Conservation (phyloP, 2,797 vertebrate genomes). For the Eospalax fontanierii region DNA sequence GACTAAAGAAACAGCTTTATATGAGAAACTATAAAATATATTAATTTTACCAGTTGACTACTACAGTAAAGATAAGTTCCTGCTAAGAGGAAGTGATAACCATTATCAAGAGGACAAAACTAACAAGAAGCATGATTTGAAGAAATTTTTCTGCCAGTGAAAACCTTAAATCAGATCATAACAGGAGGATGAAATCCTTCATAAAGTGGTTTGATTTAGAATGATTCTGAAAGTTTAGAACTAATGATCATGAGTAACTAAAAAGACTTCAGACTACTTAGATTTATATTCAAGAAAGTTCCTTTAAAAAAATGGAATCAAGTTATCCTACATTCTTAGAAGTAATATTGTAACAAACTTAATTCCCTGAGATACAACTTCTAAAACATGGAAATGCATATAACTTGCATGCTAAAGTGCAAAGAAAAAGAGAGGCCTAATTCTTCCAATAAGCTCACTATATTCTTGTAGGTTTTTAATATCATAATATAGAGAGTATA, state of each 20-base stretch:
- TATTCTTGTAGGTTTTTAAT: conserved; percentile 15
- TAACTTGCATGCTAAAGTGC: conserved; percentile 30
- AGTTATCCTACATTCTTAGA: conserved; percentile 34
- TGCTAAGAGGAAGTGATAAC: conserved; percentile 46
- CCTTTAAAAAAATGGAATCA: conserved; percentile 26
- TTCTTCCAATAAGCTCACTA: not conserved
- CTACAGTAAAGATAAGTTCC: conserved; percentile 44
- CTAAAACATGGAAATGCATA: conserved; percentile 18
- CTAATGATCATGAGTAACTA: conserved; percentile 3
- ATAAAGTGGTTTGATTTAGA: conserved; percentile 49
- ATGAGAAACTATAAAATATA: conserved; percentile 56
- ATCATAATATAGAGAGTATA: not conserved
- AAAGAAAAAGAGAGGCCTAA: conserved; percentile 25
- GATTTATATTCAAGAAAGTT: not conserved
- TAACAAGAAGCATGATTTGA: conserved; percentile 68
- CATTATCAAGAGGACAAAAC: conserved; percentile 66
- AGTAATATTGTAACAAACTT: conserved; percentile 52
- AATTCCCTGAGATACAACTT: conserved; percentile 65
- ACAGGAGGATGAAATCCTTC: not conserved
- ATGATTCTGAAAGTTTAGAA: conserved; percentile 44
- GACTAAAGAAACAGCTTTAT: conserved; percentile 52
- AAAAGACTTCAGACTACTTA: conserved; percentile 25
- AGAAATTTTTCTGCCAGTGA: conserved; percentile 38
- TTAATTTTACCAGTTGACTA: conserved; percentile 28
- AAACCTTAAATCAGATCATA: conserved; percentile 35